phyloP scores from a whole-genome alignment of 2,888 invertebrate genomes.

The Oeneis ivallda region DNA sequence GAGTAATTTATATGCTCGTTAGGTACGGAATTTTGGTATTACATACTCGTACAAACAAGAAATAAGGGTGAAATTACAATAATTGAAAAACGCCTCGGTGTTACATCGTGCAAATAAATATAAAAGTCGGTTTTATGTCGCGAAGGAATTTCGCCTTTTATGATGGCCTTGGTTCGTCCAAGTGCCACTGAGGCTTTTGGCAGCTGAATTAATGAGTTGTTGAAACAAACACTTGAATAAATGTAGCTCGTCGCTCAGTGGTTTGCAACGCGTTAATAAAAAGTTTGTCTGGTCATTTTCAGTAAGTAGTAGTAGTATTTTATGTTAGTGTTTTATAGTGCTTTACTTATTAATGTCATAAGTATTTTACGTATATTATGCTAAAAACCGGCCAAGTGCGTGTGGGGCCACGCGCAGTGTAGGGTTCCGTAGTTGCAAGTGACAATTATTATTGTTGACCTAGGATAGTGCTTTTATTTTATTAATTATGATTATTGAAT shows the following conservation, averaged over 20 bases:
- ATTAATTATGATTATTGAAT: no score
- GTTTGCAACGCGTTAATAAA: slow-evolving; percentile 27
- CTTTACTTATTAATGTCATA: neutral
- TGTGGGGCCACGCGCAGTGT: no score
- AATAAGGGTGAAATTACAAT: slow-evolving; percentile 5
- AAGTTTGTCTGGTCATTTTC: neutral
- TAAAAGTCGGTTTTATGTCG: slow-evolving; percentile 28
- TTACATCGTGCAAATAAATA: slow-evolving; percentile 14
- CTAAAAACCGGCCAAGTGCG: no score
- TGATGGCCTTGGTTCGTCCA: slow-evolving; percentile 31
- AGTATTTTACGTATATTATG: no score
- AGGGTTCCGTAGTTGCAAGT: no score
- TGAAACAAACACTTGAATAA: slow-evolving; percentile 31
- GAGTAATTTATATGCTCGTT: no score
- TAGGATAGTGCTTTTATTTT: no score
- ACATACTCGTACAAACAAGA: neutral
- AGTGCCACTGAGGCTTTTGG: slow-evolving; percentile 32
- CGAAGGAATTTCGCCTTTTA: slow-evolving; percentile 32
- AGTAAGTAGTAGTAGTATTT: neutral
- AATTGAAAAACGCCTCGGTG: slow-evolving; percentile 8
- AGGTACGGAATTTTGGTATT: no score
- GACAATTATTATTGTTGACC: no score
- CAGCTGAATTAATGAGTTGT: slow-evolving; percentile 39
- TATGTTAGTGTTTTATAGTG: neutral
- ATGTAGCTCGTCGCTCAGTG: slow-evolving; percentile 34